Percentiles rank a stretch among this genome's conserved stretches.
These are phyloP conservation scores for Bimastos eiseni DNA, from an alignment of 2,888 invertebrate genomes.

Conservation along the genomic window DNA sequence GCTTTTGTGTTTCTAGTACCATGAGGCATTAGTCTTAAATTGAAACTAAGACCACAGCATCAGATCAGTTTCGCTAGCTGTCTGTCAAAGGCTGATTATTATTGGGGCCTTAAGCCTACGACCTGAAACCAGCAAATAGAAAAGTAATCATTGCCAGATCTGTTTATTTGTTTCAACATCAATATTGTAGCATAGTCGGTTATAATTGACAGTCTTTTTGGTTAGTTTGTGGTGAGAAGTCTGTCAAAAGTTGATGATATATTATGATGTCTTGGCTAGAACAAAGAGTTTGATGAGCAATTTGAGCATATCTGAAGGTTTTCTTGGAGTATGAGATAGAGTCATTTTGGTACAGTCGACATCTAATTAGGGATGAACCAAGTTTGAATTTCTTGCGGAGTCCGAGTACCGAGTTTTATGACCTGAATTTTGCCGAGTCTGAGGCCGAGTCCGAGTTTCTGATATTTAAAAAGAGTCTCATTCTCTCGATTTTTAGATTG, in stretches of 20 bases:
- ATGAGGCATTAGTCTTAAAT: constrained; percentile 4
- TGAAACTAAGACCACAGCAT: neutral
- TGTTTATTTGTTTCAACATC: neutral
- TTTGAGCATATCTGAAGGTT: neutral
- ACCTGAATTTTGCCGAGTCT: too few relatives aligned
- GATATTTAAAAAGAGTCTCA: too few relatives aligned
- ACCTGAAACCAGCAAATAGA: neutral
- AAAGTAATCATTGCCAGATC: neutral
- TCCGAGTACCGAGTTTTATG: too few relatives aligned
- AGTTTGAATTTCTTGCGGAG: too few relatives aligned
- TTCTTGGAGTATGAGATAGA: neutral
- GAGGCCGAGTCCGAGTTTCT: too few relatives aligned
- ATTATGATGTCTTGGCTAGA: neutral
- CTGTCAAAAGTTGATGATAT: neutral
- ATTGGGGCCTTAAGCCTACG: neutral
- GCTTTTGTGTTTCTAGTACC: neutral
- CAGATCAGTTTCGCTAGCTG: neutral
- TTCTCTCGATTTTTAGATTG: too few relatives aligned
- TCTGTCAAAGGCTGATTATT: neutral
- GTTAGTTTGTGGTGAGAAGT: neutral
- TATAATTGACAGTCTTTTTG: neutral
- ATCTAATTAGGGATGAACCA: too few relatives aligned
- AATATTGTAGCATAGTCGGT: neutral
- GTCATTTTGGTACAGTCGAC: neutral
- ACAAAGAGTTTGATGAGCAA: neutral